A percentile compares a stretch with the other conserved stretches of the same genome.
These are phyloP conservation scores for Parnassius apollo DNA, from an alignment of 2,888 invertebrate species.

Conservation along the genomic window DNA sequence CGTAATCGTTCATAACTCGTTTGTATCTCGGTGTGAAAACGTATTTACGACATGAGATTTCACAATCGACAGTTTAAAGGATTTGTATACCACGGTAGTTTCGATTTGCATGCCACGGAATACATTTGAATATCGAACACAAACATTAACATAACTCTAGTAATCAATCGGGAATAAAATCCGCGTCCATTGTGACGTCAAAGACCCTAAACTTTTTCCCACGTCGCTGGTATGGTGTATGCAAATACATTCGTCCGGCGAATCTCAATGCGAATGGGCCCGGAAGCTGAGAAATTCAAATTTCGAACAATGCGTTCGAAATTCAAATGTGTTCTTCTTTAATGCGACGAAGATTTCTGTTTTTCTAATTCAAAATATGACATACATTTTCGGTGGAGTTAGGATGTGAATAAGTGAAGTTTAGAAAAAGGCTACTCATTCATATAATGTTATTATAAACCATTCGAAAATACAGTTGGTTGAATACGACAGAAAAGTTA, in stretches of 20 bases:
- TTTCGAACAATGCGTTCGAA: constrained; percentile 40
- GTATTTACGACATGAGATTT: neutral
- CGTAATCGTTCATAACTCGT: neutral
- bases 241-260: constrained; percentile 49
- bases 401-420: constrained; percentile 11
- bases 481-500: neutral
- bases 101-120: constrained; percentile 43
- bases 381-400: neutral
- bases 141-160: constrained; percentile 52
- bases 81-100: constrained; percentile 7
- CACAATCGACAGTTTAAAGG: constrained; percentile 1
- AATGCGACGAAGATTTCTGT: constrained; percentile 16
- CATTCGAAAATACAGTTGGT: neutral
- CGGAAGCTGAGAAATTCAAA: constrained; percentile 56
- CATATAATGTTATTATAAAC: neutral
- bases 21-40: neutral
- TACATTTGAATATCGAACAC: constrained; percentile 44
- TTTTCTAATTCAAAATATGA: constrained; percentile 21
- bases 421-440: neutral
- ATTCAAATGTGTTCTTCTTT: neutral
- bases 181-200: constrained; percentile 27
- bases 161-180: constrained; percentile 52
- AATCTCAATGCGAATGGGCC: constrained; percentile 40
- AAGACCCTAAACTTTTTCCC: constrained; percentile 49
- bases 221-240: constrained; percentile 51